These are phyloP conservation scores for Thalpophila matura DNA, from an alignment of 2,888 invertebrate genomes.

Conservation along the genomic window DNA sequence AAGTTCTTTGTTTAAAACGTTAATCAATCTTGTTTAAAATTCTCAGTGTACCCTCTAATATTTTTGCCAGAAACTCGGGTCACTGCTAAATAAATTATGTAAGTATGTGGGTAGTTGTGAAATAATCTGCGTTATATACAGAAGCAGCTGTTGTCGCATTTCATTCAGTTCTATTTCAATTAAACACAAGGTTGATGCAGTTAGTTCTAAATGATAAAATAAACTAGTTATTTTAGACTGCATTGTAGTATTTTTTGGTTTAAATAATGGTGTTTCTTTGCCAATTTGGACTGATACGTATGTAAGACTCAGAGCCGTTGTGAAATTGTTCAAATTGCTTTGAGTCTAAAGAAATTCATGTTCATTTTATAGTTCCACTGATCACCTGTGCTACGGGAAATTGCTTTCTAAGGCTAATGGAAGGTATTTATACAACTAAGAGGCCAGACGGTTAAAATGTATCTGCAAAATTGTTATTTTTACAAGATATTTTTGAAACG, in stretches of 20 bases:
- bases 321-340: background rate
- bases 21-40: too few relatives aligned
- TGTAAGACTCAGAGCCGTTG: too few relatives aligned
- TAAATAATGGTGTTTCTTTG: constrained; percentile 6
- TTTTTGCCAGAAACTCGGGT: constrained; percentile 33
- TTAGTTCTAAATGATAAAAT: constrained; percentile 53
- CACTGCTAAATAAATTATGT: constrained; percentile 28
- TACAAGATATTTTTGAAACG: constrained; percentile 2
- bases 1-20: background rate
- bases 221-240: constrained; percentile 24
- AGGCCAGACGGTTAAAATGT: too few relatives aligned
- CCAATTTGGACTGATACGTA: constrained; percentile 4
- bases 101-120: constrained; percentile 40
- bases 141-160: constrained; percentile 65
- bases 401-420: background rate
- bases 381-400: background rate
- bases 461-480: too few relatives aligned
- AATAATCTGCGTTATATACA: constrained; percentile 42
- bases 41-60: background rate
- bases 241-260: constrained; percentile 19
- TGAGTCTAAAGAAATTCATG: background rate
- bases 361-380: background rate
- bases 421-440: background rate
- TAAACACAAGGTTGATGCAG: constrained; percentile 66
- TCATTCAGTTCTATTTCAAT: constrained; percentile 67